phyloP scores from a whole-genome alignment of 1,140 invertebrate species.

The Andrena cerasifolii region DNA sequence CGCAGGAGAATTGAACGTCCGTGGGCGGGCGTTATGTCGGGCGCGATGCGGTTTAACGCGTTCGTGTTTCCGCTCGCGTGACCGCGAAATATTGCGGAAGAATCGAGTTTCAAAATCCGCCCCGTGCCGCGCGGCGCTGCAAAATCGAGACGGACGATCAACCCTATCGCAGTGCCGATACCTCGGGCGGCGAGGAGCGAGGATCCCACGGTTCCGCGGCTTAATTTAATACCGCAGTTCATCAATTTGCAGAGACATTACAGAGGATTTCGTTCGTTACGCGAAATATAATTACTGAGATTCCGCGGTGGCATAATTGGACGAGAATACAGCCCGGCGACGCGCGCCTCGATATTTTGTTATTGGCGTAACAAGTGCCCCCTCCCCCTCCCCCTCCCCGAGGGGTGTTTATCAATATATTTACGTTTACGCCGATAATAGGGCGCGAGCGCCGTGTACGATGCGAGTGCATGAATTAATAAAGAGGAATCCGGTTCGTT shows the following conservation, averaged over 20 bases:
- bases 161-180: slow-evolving; percentile 9
- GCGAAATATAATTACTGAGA: slow-evolving; percentile 39
- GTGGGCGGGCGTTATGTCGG: neutral
- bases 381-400: too few species aligned
- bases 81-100: slow-evolving; percentile 16
- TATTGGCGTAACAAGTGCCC: slow-evolving; percentile 42
- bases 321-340: slow-evolving; percentile 36
- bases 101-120: neutral
- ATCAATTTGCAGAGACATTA: slow-evolving; percentile 33
- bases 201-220: slow-evolving; percentile 13
- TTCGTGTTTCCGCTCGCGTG: neutral
- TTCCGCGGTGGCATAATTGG: slow-evolving; percentile 48
- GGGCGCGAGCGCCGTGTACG: neutral
- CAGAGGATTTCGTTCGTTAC: slow-evolving; percentile 40
- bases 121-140: too few species aligned
- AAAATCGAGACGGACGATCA: neutral
- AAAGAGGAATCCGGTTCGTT: slow-evolving; percentile 17
- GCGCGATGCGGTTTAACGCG: slow-evolving; percentile 6
- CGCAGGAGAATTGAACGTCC: slow-evolving; percentile 38
- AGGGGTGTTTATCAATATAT: slow-evolving; percentile 54
- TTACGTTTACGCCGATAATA: slow-evolving; percentile 24
- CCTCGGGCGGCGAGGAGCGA: slow-evolving; percentile 5
- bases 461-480: slow-evolving; percentile 9
- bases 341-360: slow-evolving; percentile 32
- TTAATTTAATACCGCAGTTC: slow-evolving; percentile 36